Conservation (phyloP, 2,888 invertebrate genomes). For the Orthosia gothica region DNA sequence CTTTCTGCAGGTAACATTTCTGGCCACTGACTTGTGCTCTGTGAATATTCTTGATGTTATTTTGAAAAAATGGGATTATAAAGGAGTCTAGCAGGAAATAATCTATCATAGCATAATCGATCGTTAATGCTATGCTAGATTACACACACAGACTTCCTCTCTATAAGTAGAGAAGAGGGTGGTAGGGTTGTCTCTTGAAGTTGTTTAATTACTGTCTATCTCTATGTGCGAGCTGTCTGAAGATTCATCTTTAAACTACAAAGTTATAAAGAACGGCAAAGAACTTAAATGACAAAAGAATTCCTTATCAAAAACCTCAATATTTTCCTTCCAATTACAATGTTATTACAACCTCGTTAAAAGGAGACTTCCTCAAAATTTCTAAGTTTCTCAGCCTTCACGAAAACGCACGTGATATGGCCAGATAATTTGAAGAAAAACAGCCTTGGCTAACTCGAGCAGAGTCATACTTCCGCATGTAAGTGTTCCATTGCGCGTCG, state of each 20-base stretch:
- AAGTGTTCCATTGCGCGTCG: slow-evolving; percentile 51
- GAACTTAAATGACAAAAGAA: neutral
- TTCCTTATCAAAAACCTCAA: neutral
- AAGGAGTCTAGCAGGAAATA: neutral
- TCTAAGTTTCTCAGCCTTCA: slow-evolving; percentile 58
- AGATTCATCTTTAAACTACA: too few species aligned
- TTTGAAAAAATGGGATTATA: neutral
- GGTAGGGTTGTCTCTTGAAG: too few species aligned
- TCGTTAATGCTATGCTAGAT: too few species aligned
- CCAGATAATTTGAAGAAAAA: slow-evolving; percentile 60
- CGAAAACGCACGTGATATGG: slow-evolving; percentile 59
- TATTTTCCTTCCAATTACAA: slow-evolving; percentile 15
- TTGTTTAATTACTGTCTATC: too few species aligned
- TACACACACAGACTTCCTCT: too few species aligned
- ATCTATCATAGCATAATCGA: neutral
- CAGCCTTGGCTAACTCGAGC: slow-evolving; percentile 43
- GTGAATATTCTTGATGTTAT: neutral
- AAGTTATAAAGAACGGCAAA: too few species aligned
- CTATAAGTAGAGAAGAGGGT: too few species aligned
- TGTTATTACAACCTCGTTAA: slow-evolving; percentile 29
- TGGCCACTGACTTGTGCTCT: too few species aligned
- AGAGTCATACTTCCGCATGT: slow-evolving; percentile 47
- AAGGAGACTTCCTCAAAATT: slow-evolving; percentile 58
- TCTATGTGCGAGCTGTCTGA: too few species aligned
- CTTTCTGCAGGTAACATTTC: too few species aligned